These are phyloP conservation scores for Suncus etruscus DNA, from an alignment of 2,113 vertebrate genomes.

Conservation along the genomic window DNA sequence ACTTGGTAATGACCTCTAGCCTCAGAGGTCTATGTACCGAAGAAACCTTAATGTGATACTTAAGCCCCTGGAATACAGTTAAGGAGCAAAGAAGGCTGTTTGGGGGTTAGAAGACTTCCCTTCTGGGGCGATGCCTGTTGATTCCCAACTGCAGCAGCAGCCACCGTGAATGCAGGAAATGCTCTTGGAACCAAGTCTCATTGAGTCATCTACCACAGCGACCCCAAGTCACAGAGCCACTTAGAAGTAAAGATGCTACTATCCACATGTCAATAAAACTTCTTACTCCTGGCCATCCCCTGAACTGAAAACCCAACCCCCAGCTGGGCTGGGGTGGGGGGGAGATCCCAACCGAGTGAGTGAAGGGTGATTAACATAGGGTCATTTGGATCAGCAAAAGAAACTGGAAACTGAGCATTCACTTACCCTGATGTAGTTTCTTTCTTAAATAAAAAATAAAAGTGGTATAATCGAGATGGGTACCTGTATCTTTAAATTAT, in stretches of 20 bases:
- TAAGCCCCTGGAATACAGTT: background rate
- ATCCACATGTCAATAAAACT: background rate
- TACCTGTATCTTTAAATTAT: slow-evolving; percentile 88
- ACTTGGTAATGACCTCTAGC: slow-evolving; percentile 33
- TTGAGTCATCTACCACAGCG: background rate
- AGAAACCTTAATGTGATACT: background rate
- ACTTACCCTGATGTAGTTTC: slow-evolving; percentile 82
- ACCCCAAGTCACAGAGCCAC: background rate
- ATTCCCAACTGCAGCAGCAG: slow-evolving; percentile 8
- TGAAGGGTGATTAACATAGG: slow-evolving; percentile 20
- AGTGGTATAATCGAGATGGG: slow-evolving; percentile 84
- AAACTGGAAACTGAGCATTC: slow-evolving; percentile 85
- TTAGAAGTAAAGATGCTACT: slow-evolving; percentile 1
- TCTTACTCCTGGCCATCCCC: background rate
- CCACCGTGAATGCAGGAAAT: background rate
- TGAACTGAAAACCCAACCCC: slow-evolving; percentile 1
- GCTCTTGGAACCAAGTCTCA: background rate
- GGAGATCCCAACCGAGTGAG: background rate
- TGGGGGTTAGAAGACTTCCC: slow-evolving; percentile 38
- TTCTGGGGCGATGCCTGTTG: background rate
- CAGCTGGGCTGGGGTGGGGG: slow-evolving; percentile 50
- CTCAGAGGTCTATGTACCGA: slow-evolving; percentile 48
- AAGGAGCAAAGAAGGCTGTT: background rate
- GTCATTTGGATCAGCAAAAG: slow-evolving; percentile 71
- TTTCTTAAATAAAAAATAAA: slow-evolving; percentile 52